Evolutionary conservation across 2,888 invertebrate species (phyloP).

Genomic region (Agrochola circellaris): DNA sequence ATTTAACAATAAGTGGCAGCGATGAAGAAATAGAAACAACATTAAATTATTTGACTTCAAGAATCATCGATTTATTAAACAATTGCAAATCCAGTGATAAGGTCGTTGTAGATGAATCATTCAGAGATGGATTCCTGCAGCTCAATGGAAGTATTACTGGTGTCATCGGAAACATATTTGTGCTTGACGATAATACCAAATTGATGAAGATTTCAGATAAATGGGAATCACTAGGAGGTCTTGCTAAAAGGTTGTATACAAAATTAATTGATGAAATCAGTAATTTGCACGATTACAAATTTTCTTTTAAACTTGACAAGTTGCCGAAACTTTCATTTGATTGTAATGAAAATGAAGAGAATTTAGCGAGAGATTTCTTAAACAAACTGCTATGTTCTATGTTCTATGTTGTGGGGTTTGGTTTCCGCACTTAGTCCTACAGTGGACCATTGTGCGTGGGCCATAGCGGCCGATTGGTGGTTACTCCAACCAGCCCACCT

Average conservation of each 20-base stretch:
- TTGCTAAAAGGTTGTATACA: not conserved
- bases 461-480: no score
- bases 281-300: not conserved
- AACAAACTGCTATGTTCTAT: constrained; percentile 29
- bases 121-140: not conserved
- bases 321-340: constrained; percentile 2
- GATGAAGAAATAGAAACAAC: constrained; percentile 19
- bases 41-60: not conserved
- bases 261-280: not conserved
- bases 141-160: constrained; percentile 8
- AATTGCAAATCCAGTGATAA: not conserved
- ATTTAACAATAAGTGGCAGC: constrained; percentile 42
- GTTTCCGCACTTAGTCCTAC: no score
- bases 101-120: constrained; percentile 35
- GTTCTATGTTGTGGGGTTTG: no score
- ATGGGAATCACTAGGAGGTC: not conserved
- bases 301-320: not conserved
- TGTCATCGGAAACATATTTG: constrained; percentile 15
- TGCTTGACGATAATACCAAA: constrained; percentile 1
- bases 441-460: no score
- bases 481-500: no score
- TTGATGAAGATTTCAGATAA: not conserved
- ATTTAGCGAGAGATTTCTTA: constrained; percentile 17
- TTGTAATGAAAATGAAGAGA: not conserved
- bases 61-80: not conserved